These are phyloP conservation scores for Eidolon dupreanum DNA, from an alignment of 2,797 vertebrate genomes.

Conservation along the genomic window DNA sequence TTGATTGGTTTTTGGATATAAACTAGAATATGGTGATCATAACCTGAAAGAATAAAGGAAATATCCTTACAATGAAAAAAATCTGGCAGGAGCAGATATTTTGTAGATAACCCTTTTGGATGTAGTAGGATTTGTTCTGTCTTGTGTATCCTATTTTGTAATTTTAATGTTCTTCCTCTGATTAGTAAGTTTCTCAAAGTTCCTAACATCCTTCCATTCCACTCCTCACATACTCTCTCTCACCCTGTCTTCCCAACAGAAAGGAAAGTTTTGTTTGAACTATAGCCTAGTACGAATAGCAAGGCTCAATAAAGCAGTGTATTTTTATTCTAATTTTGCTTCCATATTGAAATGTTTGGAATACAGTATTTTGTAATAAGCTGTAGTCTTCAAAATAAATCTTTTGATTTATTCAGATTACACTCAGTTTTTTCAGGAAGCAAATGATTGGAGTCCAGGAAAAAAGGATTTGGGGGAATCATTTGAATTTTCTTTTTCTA, in stretches of 20 bases:
- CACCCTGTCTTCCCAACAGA: not conserved
- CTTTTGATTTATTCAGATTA: not conserved
- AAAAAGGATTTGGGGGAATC: not conserved
- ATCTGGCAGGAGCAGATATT: not conserved
- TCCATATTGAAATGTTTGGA: not conserved
- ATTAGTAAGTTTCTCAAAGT: not conserved
- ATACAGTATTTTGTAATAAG: not conserved
- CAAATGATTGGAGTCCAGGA: not conserved
- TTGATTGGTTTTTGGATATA: not conserved
- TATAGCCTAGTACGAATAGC: not conserved
- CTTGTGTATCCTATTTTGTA: not conserved
- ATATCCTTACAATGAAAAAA: not conserved
- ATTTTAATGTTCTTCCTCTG: not conserved
- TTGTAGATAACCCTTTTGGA: not conserved
- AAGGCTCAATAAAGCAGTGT: not conserved
- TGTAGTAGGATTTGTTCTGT: not conserved
- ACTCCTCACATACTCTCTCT: not conserved
- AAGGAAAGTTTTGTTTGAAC: not conserved
- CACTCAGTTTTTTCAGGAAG: not conserved
- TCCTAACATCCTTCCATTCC: not conserved
- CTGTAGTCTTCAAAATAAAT: not conserved
- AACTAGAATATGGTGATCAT: not conserved
- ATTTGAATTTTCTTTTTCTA: constrained; percentile 37
- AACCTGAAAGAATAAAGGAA: not conserved
- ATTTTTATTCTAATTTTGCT: not conserved